phyloP scores from a whole-genome alignment of 1,140 invertebrate genomes.

The Trichomalopsis sarcophagae region DNA sequence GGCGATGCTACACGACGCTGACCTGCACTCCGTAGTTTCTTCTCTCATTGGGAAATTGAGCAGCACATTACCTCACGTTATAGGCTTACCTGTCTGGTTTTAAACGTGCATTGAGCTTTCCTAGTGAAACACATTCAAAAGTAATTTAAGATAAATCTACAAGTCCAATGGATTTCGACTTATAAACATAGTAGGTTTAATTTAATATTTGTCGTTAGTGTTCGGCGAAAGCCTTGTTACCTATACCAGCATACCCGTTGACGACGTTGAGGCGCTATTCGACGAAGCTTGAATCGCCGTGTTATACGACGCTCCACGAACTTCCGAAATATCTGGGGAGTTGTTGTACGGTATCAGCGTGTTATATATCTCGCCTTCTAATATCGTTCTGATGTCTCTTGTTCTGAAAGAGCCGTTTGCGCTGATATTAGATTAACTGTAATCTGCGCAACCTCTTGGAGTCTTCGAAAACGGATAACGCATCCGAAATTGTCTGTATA shows the following conservation, averaged over 20 bases:
- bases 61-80: neutral
- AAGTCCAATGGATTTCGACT: no score
- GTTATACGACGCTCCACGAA: constrained; percentile 12
- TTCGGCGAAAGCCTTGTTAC: no score
- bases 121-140: no score
- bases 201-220: no score
- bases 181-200: no score
- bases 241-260: neutral
- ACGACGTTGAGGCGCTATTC: neutral
- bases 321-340: constrained; percentile 30
- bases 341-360: constrained; percentile 1
- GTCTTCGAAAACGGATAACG: neutral
- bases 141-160: no score
- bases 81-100: neutral
- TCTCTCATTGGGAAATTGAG: neutral
- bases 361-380: constrained; percentile 4
- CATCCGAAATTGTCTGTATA: neutral
- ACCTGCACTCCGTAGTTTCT: neutral
- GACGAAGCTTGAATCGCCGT: constrained; percentile 6
- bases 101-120: no score
- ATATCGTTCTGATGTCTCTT: constrained; percentile 26
- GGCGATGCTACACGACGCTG: neutral
- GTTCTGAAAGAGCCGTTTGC: constrained; percentile 6
- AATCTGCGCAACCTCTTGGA: neutral
- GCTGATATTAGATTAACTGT: neutral